These are phyloP conservation scores for Alectura lathami DNA, from an alignment of 2,113 vertebrate genomes.

Conservation along the genomic window DNA sequence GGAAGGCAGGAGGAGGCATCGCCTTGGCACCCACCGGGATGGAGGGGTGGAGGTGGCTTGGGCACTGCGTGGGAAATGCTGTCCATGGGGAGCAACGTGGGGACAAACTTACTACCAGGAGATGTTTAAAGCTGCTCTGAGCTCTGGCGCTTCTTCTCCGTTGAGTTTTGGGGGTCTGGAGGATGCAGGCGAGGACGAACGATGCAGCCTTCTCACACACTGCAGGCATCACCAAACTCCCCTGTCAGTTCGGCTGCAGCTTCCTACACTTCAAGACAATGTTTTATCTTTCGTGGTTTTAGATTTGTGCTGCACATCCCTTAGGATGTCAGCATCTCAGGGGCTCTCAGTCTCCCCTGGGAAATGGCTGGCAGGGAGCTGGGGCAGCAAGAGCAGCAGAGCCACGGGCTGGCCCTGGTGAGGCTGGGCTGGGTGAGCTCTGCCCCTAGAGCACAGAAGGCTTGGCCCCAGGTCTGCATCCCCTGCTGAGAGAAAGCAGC, in stretches of 20 bases:
- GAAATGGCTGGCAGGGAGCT: background rate
- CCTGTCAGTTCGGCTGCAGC: background rate
- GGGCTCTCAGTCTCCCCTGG: accelerated
- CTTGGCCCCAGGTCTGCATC: background rate
- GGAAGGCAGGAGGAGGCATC: background rate
- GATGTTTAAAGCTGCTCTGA: background rate
- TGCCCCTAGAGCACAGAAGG: background rate
- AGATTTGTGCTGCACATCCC: background rate
- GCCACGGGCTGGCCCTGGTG: background rate
- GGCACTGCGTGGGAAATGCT: background rate
- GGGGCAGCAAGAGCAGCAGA: background rate
- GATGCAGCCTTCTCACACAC: background rate
- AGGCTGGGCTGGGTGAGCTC: background rate
- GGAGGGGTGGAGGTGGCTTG: no score
- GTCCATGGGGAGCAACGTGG: background rate
- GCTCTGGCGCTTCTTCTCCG: background rate
- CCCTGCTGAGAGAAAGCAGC: background rate
- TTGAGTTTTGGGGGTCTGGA: background rate
- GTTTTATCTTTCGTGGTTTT: background rate
- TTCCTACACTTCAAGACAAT: background rate
- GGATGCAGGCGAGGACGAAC: background rate
- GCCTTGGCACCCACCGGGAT: background rate
- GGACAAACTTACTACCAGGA: background rate
- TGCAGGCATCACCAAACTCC: background rate
- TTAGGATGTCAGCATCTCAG: background rate